Percentiles rank a stretch among this genome's conserved stretches.
phyloP scores from a whole-genome alignment of 2,797 vertebrate species.

The Rhodeus uyekii region DNA sequence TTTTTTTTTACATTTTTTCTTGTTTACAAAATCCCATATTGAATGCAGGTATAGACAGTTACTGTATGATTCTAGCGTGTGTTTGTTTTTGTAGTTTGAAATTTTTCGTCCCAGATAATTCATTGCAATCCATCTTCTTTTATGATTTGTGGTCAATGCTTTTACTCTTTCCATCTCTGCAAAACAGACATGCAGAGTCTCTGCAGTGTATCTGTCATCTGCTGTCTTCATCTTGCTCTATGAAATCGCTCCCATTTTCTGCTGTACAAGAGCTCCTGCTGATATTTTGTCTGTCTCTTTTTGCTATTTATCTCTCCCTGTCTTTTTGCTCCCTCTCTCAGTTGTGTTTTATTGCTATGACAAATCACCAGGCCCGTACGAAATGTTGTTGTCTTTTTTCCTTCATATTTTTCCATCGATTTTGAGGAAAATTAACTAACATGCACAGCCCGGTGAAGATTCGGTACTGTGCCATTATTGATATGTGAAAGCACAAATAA shows the following conservation, averaged over 20 bases:
- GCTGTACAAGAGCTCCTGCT: background rate
- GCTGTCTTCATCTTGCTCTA: background rate
- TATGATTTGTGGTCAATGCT: background rate
- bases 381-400: background rate
- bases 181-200: background rate
- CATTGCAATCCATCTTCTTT: background rate
- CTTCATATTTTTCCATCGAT: background rate
- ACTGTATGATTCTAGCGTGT: background rate
- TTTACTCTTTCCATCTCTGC: background rate
- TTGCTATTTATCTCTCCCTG: background rate
- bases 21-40: conserved; percentile 27
- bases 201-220: background rate
- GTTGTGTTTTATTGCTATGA: background rate
- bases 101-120: background rate
- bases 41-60: background rate
- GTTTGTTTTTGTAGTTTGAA: background rate
- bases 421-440: background rate
- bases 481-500: background rate
- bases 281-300: conserved; percentile 14
- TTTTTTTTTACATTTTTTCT: conserved; percentile 32
- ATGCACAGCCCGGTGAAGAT: background rate
- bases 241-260: background rate
- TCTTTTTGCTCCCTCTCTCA: background rate
- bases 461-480: background rate
- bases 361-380: background rate